phyloP scores from a whole-genome alignment of 2,113 vertebrate species.

The Rhinoptilus africanus region DNA sequence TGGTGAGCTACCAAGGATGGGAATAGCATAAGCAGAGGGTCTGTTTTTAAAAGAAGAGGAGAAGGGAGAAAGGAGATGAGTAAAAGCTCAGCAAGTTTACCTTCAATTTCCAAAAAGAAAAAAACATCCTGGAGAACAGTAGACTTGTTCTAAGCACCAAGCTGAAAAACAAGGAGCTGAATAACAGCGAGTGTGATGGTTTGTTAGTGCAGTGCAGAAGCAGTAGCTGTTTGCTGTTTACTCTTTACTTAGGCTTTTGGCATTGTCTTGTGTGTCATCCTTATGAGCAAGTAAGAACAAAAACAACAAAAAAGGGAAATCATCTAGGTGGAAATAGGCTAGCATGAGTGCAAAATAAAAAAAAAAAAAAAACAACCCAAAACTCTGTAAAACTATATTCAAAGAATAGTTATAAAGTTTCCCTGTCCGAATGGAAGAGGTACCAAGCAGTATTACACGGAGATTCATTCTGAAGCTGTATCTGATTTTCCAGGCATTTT shows the following conservation, averaged over 20 bases:
- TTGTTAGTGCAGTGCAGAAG: neutral
- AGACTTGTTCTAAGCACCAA: neutral
- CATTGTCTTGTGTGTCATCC: neutral
- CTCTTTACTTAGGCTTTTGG: neutral
- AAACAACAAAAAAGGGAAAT: neutral
- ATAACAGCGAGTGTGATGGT: neutral
- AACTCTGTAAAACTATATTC: neutral
- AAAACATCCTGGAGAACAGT: neutral
- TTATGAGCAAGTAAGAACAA: neutral
- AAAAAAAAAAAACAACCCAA: no score
- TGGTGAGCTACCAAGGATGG: neutral
- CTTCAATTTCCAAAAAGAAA: neutral
- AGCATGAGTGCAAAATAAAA: neutral
- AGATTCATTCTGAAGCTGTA: neutral
- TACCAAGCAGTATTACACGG: neutral
- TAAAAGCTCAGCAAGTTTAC: neutral
- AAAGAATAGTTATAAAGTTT: neutral
- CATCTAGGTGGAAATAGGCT: neutral
- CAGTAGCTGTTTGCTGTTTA: neutral
- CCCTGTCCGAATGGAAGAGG: neutral
- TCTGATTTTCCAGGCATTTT: neutral
- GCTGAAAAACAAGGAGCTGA: neutral
- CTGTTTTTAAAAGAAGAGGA: neutral
- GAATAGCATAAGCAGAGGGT: rapidly evolving
- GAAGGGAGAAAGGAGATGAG: neutral